These are phyloP conservation scores for Hozukius guyotensis DNA, from an alignment of 2,797 vertebrate species.

Conservation along the genomic window DNA sequence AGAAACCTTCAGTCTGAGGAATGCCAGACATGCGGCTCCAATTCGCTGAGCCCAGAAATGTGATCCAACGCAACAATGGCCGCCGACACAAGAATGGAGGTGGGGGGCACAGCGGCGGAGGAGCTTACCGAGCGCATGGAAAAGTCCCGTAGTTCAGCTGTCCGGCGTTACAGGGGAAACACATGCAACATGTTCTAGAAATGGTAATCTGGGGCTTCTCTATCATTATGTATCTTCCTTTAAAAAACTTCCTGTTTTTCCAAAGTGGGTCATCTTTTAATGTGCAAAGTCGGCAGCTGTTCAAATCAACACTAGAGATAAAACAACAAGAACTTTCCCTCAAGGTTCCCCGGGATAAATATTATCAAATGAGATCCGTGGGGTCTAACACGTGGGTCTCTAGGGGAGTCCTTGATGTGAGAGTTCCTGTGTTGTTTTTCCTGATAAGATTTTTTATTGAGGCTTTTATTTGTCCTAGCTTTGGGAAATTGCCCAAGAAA, in stretches of 20 bases:
- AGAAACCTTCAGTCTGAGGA: constrained; percentile 80
- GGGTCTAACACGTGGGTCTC: neutral
- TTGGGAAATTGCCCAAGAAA: neutral
- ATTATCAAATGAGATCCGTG: constrained; percentile 15
- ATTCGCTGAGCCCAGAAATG: constrained; percentile 77
- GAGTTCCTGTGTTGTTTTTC: neutral
- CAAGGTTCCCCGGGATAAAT: constrained; percentile 14
- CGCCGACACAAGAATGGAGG: constrained; percentile 35
- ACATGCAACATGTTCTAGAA: constrained; percentile 9
- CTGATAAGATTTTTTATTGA: neutral
- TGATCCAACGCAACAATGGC: constrained; percentile 75
- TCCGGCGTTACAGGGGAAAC: neutral
- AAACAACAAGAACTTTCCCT: neutral
- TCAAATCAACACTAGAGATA: constrained; percentile 9
- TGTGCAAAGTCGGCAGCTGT: neutral
- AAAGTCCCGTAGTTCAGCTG: constrained; percentile 25
- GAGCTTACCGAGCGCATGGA: constrained; percentile 11
- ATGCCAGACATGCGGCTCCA: constrained; percentile 81
- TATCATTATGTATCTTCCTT: neutral
- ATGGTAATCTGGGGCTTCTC: neutral
- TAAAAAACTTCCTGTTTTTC: constrained; percentile 1
- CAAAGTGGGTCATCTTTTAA: constrained; percentile 40
- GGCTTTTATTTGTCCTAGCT: neutral
- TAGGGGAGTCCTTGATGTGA: constrained; percentile 7
- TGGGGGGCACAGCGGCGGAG: constrained; percentile 7